Conservation (phyloP, 2,113 vertebrate genomes). For the Andinoacara biseriatus region DNA sequence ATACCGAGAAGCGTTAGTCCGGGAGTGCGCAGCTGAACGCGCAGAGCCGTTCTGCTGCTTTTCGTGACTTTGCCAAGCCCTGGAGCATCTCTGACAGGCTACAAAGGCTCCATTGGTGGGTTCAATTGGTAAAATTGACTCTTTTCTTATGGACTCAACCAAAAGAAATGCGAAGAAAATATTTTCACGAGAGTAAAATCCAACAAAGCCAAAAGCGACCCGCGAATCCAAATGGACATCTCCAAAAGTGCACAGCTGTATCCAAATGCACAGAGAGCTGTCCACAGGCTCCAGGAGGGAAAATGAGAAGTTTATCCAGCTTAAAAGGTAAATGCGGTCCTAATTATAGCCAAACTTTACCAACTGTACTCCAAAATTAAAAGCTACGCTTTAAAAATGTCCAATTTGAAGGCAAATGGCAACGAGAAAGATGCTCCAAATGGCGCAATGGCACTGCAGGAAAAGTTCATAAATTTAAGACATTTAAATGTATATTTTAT, state of each 20-base stretch:
- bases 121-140: slow-evolving; percentile 21
- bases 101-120: neutral
- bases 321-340: slow-evolving; percentile 26
- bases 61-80: slow-evolving; percentile 45
- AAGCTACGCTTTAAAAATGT: neutral
- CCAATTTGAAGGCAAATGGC: neutral
- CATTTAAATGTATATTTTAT: neutral
- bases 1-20: slow-evolving; percentile 51
- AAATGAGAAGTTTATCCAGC: neutral
- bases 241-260: slow-evolving; percentile 64
- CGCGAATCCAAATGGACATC: slow-evolving; percentile 38
- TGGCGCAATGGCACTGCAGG: slow-evolving; percentile 7
- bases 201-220: neutral
- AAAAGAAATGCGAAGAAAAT: slow-evolving; percentile 16
- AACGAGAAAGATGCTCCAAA: neutral
- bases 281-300: neutral
- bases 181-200: slow-evolving; percentile 17
- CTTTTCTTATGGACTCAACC: slow-evolving; percentile 26
- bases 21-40: slow-evolving; percentile 60
- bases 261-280: slow-evolving; percentile 41
- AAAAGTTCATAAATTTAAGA: no score
- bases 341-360: neutral
- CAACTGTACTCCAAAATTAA: neutral
- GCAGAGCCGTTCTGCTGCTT: slow-evolving; percentile 2
- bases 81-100: slow-evolving; percentile 44